Percentiles rank a stretch among this genome's conserved stretches.
phyloP scores from a whole-genome alignment of 2,888 invertebrate genomes.

The Hirtodrosophila trivittata region DNA sequence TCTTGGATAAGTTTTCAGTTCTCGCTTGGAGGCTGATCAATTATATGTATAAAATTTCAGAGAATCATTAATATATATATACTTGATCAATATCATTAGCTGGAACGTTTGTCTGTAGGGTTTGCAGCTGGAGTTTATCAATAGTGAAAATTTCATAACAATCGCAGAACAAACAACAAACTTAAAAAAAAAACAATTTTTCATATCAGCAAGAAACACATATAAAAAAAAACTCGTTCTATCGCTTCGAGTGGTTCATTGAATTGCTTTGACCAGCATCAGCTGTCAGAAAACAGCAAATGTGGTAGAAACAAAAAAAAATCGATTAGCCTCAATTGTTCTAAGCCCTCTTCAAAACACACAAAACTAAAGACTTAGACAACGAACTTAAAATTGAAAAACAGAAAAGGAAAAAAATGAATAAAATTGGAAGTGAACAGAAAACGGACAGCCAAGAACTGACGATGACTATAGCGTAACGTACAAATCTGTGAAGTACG shows the following conservation, averaged over 20 bases:
- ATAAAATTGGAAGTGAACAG: slow-evolving; percentile 39
- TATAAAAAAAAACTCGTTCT: slow-evolving; percentile 10
- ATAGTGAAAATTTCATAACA: slow-evolving; percentile 1
- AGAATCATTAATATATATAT: no score
- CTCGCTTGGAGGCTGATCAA: no score
- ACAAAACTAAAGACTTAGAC: slow-evolving; percentile 63
- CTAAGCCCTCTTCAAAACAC: slow-evolving; percentile 62
- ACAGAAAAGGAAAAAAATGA: slow-evolving; percentile 42
- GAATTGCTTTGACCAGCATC: slow-evolving; percentile 63
- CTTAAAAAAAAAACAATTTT: background rate
- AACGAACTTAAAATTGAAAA: slow-evolving; percentile 75
- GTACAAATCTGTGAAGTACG: slow-evolving; percentile 76
- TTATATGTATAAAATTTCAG: no score
- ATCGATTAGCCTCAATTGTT: slow-evolving; percentile 75
- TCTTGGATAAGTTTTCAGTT: no score
- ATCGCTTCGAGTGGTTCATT: slow-evolving; percentile 49
- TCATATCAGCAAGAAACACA: background rate
- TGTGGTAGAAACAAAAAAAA: slow-evolving; percentile 43
- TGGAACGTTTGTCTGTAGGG: no score
- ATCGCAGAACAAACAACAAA: background rate
- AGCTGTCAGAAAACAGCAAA: slow-evolving; percentile 64
- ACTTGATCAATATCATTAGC: no score
- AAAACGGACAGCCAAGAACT: slow-evolving; percentile 52
- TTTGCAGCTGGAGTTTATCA: background rate
- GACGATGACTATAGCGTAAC: slow-evolving; percentile 66